These are phyloP conservation scores for Channallabes apus DNA, from an alignment of 2,797 vertebrate species.

Conservation along the genomic window DNA sequence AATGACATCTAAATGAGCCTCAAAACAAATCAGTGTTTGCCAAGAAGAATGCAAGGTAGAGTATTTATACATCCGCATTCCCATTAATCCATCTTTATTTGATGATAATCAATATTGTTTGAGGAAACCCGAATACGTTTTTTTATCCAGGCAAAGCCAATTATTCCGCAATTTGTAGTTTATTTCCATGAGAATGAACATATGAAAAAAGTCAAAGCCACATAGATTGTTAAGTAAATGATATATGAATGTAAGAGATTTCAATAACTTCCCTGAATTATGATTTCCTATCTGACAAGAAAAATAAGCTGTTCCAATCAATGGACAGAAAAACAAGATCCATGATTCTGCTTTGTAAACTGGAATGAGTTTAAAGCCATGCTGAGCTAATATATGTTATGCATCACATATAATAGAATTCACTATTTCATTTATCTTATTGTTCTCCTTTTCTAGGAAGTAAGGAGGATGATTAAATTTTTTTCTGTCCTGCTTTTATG, in stretches of 20 bases:
- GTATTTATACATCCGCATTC: background rate
- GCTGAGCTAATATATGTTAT: constrained; percentile 5
- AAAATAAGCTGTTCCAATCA: constrained; percentile 6
- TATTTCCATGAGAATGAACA: background rate
- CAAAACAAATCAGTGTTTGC: constrained; percentile 35
- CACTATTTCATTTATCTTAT: constrained; percentile 12
- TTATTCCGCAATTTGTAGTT: background rate
- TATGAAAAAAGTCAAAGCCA: background rate
- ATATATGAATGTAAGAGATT: constrained; percentile 1
- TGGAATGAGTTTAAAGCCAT: constrained; percentile 1
- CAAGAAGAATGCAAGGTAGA: constrained; percentile 30
- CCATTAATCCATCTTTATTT: background rate
- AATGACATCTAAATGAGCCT: constrained; percentile 35
- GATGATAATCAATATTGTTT: background rate
- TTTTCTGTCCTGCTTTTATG: constrained; percentile 18
- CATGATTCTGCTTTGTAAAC: background rate
- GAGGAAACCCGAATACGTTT: background rate
- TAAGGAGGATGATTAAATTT: constrained; percentile 6
- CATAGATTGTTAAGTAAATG: background rate
- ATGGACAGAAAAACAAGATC: background rate
- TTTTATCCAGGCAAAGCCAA: background rate
- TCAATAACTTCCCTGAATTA: background rate
- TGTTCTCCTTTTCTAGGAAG: background rate
- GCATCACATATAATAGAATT: constrained; percentile 7
- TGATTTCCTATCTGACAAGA: background rate